Evolutionary conservation across 2,113 vertebrate genomes (phyloP).

Genomic region (Mustela lutreola): DNA sequence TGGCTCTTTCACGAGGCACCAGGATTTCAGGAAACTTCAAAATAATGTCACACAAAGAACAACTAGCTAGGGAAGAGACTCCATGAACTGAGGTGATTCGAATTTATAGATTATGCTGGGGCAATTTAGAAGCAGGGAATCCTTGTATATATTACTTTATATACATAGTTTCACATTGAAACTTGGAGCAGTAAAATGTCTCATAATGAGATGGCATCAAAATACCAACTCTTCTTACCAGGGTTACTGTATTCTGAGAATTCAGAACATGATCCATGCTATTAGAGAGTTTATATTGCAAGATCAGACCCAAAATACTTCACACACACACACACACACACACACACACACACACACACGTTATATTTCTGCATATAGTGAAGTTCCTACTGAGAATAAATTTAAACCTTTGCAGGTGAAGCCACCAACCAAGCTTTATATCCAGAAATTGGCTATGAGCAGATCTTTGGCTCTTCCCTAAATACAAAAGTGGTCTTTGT

Average conservation of each 20-base stretch:
- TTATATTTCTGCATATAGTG: not conserved
- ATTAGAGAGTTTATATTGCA: not conserved
- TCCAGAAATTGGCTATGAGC: not conserved
- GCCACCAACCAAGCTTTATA: not conserved
- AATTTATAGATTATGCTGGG: constrained; percentile 54
- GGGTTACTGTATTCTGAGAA: not conserved
- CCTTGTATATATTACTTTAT: constrained; percentile 64
- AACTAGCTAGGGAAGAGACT: constrained; percentile 60
- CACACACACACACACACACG: rapidly evolving
- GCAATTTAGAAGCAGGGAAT: constrained; percentile 59
- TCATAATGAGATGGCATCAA: constrained; percentile 29
- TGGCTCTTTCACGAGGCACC: constrained; percentile 57
- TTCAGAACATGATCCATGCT: not conserved
- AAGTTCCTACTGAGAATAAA: constrained; percentile 47
- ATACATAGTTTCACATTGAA: constrained; percentile 1
- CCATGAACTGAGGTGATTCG: constrained; percentile 58
- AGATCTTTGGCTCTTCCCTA: not conserved
- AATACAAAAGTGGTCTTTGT: not conserved
- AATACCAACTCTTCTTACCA: constrained; percentile 9
- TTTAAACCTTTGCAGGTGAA: not conserved
- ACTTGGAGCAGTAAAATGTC: constrained; percentile 61
- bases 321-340: not conserved
- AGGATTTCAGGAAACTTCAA: constrained; percentile 65
- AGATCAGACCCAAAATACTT: not conserved
- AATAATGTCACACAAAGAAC: constrained; percentile 44